Percentiles rank a stretch among this genome's conserved stretches.
phyloP scores from a whole-genome alignment of 2,888 invertebrate genomes.

The Drosophila stalkeri region DNA sequence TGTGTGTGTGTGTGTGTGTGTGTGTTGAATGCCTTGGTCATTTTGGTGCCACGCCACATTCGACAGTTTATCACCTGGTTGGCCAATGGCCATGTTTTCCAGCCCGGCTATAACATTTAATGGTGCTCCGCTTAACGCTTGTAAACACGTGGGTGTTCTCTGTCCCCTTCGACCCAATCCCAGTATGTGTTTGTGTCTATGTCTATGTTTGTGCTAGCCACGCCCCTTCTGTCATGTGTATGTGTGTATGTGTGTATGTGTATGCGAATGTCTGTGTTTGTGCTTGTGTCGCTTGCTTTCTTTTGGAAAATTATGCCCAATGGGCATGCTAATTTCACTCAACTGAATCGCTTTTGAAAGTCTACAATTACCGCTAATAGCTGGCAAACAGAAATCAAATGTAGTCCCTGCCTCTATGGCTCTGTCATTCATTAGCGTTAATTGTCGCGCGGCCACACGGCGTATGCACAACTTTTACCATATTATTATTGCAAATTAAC shows the following conservation, averaged over 20 bases:
- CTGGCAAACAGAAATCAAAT: constrained; percentile 63
- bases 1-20: neutral
- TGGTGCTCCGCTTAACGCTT: constrained; percentile 75
- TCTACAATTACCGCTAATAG: constrained; percentile 77
- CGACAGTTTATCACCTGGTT: constrained; percentile 76
- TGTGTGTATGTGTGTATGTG: constrained; percentile 22
- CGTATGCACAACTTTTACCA: constrained; percentile 53
- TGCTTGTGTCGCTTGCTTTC: constrained; percentile 32
- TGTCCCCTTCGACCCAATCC: constrained; percentile 36
- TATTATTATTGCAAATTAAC: constrained; percentile 67
- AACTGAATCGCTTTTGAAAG: constrained; percentile 61
- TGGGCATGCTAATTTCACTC: constrained; percentile 77
- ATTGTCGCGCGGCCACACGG: constrained; percentile 54
- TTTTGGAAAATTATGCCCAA: constrained; percentile 68
- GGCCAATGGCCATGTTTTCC: constrained; percentile 60
- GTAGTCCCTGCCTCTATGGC: constrained; percentile 8
- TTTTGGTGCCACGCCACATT: constrained; percentile 59
- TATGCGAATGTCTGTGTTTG: constrained; percentile 5
- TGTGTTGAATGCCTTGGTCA: constrained; percentile 40
- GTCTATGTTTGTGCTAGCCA: constrained; percentile 27
- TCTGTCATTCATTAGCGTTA: constrained; percentile 64
- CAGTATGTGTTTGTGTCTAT: constrained; percentile 17
- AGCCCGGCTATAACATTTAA: constrained; percentile 72
- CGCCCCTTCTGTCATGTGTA: constrained; percentile 33
- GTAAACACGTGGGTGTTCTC: constrained; percentile 68